Evolutionary conservation across 1,140 invertebrate genomes (phyloP).

Genomic region (Brachionus rubens): DNA sequence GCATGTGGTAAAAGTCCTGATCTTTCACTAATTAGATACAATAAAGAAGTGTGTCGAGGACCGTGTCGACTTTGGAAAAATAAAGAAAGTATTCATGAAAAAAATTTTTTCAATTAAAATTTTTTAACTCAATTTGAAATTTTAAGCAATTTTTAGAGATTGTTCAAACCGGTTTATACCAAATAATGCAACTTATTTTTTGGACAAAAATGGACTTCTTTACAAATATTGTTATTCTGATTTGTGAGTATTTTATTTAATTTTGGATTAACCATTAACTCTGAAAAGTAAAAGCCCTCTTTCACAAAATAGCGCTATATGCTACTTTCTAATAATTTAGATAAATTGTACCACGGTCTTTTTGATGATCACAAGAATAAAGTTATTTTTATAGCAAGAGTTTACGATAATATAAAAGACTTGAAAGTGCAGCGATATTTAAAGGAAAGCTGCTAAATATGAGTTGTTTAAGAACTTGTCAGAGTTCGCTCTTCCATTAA

Average conservation of each 20-base stretch:
- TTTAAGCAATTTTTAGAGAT: not conserved
- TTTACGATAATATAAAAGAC: too few species aligned
- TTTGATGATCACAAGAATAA: too few species aligned
- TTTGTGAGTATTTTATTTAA: slow-evolving; percentile 2
- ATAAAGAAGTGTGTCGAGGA: slow-evolving; percentile 20
- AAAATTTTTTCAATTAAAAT: not conserved
- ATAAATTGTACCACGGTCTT: too few species aligned
- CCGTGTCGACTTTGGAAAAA: slow-evolving; percentile 1
- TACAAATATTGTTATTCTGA: slow-evolving; percentile 24
- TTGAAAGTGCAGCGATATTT: too few species aligned
- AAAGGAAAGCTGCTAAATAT: too few species aligned
- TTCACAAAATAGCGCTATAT: too few species aligned
- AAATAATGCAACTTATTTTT: not conserved
- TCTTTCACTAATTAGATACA: not conserved
- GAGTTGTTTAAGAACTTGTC: too few species aligned
- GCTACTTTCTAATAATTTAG: too few species aligned
- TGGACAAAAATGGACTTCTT: not conserved
- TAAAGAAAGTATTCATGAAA: not conserved
- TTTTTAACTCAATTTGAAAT: not conserved
- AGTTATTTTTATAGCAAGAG: too few species aligned
- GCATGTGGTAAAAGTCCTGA: slow-evolving; percentile 8
- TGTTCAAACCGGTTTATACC: slow-evolving; percentile 2
- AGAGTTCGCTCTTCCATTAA: too few species aligned
- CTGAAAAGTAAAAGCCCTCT: too few species aligned
- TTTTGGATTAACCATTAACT: not conserved